Conservation (phyloP, 2,888 invertebrate genomes). For the Limnephilus auricula region DNA sequence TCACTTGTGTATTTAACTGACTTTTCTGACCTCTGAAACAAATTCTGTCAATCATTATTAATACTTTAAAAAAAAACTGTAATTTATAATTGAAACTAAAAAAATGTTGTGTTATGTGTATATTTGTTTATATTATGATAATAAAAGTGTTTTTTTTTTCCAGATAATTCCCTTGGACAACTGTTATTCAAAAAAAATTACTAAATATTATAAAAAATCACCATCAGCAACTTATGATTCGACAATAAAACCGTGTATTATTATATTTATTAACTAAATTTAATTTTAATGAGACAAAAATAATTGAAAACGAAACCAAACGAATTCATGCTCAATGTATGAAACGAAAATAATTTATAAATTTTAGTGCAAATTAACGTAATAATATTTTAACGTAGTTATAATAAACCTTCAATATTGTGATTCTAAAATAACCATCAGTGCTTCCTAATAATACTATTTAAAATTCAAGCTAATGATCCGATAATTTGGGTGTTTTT, state of each 20-base stretch:
- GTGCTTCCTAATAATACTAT: conserved; percentile 37
- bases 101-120: background rate
- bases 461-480: background rate
- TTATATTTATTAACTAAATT: conserved; percentile 1
- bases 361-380: background rate
- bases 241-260: conserved; percentile 58
- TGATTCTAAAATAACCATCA: conserved; percentile 18
- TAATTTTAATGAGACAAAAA: conserved; percentile 14
- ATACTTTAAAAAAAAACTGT: background rate
- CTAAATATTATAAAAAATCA: background rate
- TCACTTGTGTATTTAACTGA: too few relatives aligned
- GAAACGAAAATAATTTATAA: conserved; percentile 19
- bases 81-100: background rate
- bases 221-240: conserved; percentile 60
- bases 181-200: background rate
- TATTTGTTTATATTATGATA: background rate
- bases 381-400: background rate
- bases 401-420: conserved; percentile 20
- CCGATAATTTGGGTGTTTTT: background rate
- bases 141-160: conserved; percentile 8
- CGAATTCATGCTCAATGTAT: conserved; percentile 46
- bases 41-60: too few relatives aligned
- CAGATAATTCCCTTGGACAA: background rate
- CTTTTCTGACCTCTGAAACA: too few relatives aligned
- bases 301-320: conserved; percentile 34